phyloP scores from a whole-genome alignment of 1,140 invertebrate genomes.

The Hyphantria cunea region DNA sequence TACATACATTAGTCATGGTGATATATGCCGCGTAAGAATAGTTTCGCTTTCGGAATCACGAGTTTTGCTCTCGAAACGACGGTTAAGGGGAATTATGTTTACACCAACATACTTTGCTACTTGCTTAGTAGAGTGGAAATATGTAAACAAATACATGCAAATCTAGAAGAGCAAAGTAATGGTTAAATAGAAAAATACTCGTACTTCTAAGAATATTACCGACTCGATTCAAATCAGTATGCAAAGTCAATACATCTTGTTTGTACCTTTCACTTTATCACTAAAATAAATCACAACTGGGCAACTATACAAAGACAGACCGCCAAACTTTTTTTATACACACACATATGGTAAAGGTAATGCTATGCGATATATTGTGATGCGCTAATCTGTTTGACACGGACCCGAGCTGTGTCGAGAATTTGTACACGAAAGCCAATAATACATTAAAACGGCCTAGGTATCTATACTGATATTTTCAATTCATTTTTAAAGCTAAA shows the following conservation, averaged over 20 bases:
- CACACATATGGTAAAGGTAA: constrained; percentile 47
- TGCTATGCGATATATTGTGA: constrained; percentile 66
- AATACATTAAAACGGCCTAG: constrained; percentile 51
- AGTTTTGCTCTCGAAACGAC: constrained; percentile 60
- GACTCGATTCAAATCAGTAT: constrained; percentile 6
- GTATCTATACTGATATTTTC: constrained; percentile 30
- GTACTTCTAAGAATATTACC: too few species aligned
- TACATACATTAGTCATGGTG: constrained; percentile 26
- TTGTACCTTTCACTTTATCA: constrained; percentile 51
- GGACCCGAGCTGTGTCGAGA: constrained; percentile 55
- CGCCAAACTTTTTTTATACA: constrained; percentile 54
- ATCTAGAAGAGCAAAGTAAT: not conserved
- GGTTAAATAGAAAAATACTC: too few species aligned
- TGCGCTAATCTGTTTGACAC: constrained; percentile 61
- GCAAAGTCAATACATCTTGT: constrained; percentile 38
- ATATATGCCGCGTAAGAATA: constrained; percentile 26
- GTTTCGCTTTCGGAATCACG: constrained; percentile 64
- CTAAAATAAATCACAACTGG: constrained; percentile 53
- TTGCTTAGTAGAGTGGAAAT: constrained; percentile 29
- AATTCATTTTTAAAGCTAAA: constrained; percentile 45
- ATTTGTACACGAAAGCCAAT: constrained; percentile 51
- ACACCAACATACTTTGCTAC: constrained; percentile 17
- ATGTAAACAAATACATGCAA: constrained; percentile 22
- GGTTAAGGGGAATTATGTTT: constrained; percentile 30
- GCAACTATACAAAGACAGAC: constrained; percentile 27